Evolutionary conservation across 2,113 vertebrate genomes (phyloP).

Genomic region (Dromiciops gliroides): DNA sequence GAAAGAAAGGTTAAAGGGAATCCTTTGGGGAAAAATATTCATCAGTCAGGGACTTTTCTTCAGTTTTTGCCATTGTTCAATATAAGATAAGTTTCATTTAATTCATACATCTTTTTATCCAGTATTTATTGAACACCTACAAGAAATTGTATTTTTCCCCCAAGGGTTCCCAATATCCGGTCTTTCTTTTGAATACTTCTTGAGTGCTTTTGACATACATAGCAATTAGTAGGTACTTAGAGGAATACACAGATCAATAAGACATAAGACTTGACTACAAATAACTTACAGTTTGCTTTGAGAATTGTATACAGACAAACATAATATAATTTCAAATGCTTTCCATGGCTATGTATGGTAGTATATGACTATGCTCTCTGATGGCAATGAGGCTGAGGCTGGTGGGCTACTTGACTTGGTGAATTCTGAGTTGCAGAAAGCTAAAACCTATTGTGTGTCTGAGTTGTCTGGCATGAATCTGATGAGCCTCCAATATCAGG

Average conservation of each 20-base stretch:
- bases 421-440: not conserved
- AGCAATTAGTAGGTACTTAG: not conserved
- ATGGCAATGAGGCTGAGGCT: not conserved
- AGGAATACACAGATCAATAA: not conserved
- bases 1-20: not conserved
- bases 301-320: not conserved
- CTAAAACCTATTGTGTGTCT: not conserved
- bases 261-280: not conserved
- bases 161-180: not conserved
- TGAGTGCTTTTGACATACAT: not conserved
- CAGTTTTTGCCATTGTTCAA: not conserved
- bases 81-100: not conserved
- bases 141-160: not conserved
- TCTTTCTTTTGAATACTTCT: not conserved
- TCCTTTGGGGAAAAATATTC: not conserved
- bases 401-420: not conserved
- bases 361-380: not conserved
- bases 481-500: not conserved
- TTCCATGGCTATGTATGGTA: not conserved
- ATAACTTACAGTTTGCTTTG: not conserved
- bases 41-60: not conserved
- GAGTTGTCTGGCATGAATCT: not conserved
- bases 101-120: not conserved
- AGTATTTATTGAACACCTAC: not conserved
- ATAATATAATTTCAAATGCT: not conserved